phyloP scores from a whole-genome alignment of 2,888 invertebrate genomes.

The Thecophora atra region DNA sequence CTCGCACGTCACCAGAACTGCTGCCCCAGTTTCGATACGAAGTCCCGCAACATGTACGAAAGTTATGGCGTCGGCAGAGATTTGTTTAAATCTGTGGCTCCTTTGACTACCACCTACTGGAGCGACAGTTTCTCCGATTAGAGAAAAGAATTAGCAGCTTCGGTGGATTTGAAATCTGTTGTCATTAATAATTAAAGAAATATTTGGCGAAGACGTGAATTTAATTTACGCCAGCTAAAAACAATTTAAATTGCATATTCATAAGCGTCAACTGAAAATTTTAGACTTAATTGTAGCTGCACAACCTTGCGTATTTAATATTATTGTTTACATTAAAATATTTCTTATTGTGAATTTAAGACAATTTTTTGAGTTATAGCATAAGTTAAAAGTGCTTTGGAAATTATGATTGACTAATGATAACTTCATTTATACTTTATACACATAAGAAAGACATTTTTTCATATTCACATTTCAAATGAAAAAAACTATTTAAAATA shows the following conservation, averaged over 20 bases:
- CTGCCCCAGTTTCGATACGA: constrained; percentile 47
- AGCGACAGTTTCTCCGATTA: constrained; percentile 67
- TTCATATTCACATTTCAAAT: no score
- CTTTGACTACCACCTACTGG: constrained; percentile 67
- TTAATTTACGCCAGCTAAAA: constrained; percentile 7
- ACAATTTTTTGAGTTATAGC: no score
- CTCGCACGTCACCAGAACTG: constrained; percentile 58
- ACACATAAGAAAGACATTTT: no score
- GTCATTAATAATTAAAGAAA: neutral
- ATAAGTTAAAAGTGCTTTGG: no score
- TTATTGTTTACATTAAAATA: neutral
- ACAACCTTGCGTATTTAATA: neutral
- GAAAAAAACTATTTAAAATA: no score
- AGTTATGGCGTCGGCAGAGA: constrained; percentile 60
- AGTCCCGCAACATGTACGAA: constrained; percentile 48
- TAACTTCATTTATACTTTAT: no score
- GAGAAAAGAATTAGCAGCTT: neutral
- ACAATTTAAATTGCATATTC: neutral
- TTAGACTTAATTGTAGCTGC: constrained; percentile 6
- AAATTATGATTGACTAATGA: no score
- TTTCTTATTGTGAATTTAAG: no score
- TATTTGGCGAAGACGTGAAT: neutral
- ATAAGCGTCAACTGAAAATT: neutral
- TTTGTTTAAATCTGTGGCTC: constrained; percentile 66
- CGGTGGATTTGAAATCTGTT: neutral